phyloP scores from a whole-genome alignment of 2,888 invertebrate genomes.

The Drosophila recens region DNA sequence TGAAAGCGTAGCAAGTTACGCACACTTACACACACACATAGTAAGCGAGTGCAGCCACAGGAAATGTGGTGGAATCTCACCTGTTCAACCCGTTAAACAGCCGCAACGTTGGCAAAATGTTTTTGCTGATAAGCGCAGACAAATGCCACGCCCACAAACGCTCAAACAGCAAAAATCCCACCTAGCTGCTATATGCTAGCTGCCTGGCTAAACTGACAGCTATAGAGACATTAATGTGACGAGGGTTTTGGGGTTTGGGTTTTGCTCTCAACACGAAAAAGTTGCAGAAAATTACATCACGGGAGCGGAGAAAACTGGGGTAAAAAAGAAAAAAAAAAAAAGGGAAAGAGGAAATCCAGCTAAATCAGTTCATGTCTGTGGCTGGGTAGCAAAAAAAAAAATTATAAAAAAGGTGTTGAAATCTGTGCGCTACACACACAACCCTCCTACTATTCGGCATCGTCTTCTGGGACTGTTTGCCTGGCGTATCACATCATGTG shows the following conservation, averaged over 20 bases:
- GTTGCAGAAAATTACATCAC: slow-evolving; percentile 69
- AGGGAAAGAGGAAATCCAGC: slow-evolving; percentile 23
- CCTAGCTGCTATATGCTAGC: slow-evolving; percentile 34
- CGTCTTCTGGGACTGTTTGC: slow-evolving; percentile 38
- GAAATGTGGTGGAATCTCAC: slow-evolving; percentile 35
- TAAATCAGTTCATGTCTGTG: slow-evolving; percentile 67
- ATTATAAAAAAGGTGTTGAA: slow-evolving; percentile 54
- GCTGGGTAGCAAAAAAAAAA: slow-evolving; percentile 19
- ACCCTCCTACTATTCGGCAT: not conserved
- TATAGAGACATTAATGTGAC: slow-evolving; percentile 81
- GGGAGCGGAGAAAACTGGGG: slow-evolving; percentile 5
- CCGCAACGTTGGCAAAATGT: slow-evolving; percentile 66
- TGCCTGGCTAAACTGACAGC: slow-evolving; percentile 74
- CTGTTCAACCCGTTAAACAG: slow-evolving; percentile 71
- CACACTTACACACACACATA: slow-evolving; percentile 57
- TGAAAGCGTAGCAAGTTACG: slow-evolving; percentile 63
- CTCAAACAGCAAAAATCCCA: slow-evolving; percentile 13
- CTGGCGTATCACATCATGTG: slow-evolving; percentile 37
- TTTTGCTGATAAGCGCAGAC: slow-evolving; percentile 72
- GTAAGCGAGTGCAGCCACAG: slow-evolving; percentile 16
- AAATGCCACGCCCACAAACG: slow-evolving; percentile 44
- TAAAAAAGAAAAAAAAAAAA: slow-evolving; percentile 6
- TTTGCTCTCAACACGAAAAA: slow-evolving; percentile 54
- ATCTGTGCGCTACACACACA: slow-evolving; percentile 58
- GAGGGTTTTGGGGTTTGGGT: slow-evolving; percentile 62